Evolutionary conservation across 1,140 invertebrate genomes (phyloP).

Genomic region (Ooceraea biroi): DNA sequence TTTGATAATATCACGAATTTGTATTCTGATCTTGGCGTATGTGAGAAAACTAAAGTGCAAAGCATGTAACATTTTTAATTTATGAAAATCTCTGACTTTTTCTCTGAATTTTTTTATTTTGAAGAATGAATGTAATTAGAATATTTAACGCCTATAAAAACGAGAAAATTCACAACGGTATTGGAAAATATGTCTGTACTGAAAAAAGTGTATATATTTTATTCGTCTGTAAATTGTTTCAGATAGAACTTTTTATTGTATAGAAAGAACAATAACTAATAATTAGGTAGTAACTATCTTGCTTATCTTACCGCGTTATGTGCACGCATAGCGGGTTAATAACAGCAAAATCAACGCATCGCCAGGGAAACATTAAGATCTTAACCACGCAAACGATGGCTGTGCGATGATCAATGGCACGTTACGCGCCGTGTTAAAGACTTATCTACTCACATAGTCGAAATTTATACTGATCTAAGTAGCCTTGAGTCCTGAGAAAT

Average conservation of each 20-base stretch:
- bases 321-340: constrained; percentile 22
- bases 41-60: not conserved
- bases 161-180: not conserved
- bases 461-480: constrained; percentile 65
- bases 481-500: constrained; percentile 57
- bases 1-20: not conserved
- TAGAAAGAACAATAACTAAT: not conserved
- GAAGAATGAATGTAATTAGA: not conserved
- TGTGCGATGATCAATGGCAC: constrained; percentile 61
- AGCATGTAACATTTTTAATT: constrained; percentile 3
- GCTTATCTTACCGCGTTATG: constrained; percentile 16
- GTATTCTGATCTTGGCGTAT: not conserved
- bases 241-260: not conserved
- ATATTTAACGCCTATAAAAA: not conserved
- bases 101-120: not conserved
- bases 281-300: not conserved
- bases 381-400: constrained; percentile 56
- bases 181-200: not conserved
- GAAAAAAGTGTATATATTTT: not conserved
- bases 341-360: constrained; percentile 34
- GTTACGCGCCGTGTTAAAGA: constrained; percentile 57
- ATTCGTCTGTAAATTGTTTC: not conserved
- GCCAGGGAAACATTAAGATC: constrained; percentile 52
- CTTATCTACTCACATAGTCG: constrained; percentile 48
- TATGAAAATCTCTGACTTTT: constrained; percentile 28